Evolutionary conservation across 2,888 invertebrate genomes (phyloP).

Genomic region (Biston betularia): DNA sequence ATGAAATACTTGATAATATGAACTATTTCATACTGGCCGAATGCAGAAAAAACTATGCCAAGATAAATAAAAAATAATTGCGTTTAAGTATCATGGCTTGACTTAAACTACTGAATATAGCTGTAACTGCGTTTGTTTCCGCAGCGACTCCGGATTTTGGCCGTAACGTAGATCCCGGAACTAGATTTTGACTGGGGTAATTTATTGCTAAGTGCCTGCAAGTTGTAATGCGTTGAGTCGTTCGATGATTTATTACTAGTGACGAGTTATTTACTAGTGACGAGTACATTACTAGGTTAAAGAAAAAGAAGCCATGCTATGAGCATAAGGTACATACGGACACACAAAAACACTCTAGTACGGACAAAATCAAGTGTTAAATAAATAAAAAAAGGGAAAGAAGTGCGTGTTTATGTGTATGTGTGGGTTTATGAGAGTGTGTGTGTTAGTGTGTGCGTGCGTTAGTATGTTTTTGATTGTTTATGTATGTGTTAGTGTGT

Average conservation of each 20-base stretch:
- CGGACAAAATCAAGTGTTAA: too few relatives aligned
- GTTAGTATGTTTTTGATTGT: too few relatives aligned
- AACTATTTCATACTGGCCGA: too few relatives aligned
- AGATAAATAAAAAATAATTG: neutral
- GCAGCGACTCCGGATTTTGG: constrained; percentile 16
- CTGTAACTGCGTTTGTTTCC: constrained; percentile 17
- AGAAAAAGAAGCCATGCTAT: neutral
- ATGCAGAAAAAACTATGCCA: too few relatives aligned
- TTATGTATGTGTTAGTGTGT: too few relatives aligned
- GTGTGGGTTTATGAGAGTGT: too few relatives aligned
- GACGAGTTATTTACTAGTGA: neutral
- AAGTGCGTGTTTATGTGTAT: too few relatives aligned
- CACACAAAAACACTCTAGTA: too few relatives aligned
- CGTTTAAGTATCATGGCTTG: neutral
- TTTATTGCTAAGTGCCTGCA: constrained; percentile 28
- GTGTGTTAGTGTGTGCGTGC: too few relatives aligned
- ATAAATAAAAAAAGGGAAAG: too few relatives aligned
- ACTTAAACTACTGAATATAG: neutral
- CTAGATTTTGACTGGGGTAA: constrained; percentile 26
- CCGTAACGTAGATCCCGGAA: constrained; percentile 24
- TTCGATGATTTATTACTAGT: constrained; percentile 13
- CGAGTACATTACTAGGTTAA: neutral
- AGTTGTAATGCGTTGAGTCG: constrained; percentile 20
- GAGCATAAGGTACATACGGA: neutral
- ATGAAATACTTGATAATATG: too few relatives aligned